Conservation (phyloP, 2,888 invertebrate genomes). For the Archips crataeganus region DNA sequence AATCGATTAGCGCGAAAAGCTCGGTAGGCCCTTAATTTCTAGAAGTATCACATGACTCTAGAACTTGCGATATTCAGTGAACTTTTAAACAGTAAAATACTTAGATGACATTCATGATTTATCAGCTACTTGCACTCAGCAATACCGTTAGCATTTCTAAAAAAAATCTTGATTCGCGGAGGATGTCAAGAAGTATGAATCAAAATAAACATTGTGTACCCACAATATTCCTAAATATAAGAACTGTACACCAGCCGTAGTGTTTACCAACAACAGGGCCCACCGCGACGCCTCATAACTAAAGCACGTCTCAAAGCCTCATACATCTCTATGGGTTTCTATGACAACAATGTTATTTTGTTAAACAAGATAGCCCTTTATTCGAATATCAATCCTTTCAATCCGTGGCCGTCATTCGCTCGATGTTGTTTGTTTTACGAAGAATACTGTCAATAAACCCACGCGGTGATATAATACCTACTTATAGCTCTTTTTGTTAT, state of each 20-base stretch:
- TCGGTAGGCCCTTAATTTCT: no score
- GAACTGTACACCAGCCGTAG: slow-evolving; percentile 48
- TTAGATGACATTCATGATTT: neutral
- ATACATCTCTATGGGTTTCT: slow-evolving; percentile 53
- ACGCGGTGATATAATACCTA: slow-evolving; percentile 53
- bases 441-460: slow-evolving; percentile 54
- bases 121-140: neutral
- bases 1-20: no score
- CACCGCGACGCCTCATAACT: slow-evolving; percentile 57
- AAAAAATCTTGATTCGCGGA: neutral
- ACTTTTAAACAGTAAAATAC: neutral
- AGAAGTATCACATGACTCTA: neutral
- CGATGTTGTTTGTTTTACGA: slow-evolving; percentile 53
- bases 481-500: neutral
- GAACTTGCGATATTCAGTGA: neutral
- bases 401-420: slow-evolving; percentile 32
- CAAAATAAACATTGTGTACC: slow-evolving; percentile 30
- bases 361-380: slow-evolving; percentile 67
- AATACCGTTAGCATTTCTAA: neutral
- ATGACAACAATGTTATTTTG: slow-evolving; percentile 66
- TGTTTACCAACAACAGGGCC: slow-evolving; percentile 69
- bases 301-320: slow-evolving; percentile 51
- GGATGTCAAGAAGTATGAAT: slow-evolving; percentile 4
- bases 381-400: slow-evolving; percentile 57
- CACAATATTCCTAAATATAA: slow-evolving; percentile 30